Evolutionary conservation across 1,140 invertebrate species (phyloP).

Genomic region (Stenopsyche tienmushanensis): DNA sequence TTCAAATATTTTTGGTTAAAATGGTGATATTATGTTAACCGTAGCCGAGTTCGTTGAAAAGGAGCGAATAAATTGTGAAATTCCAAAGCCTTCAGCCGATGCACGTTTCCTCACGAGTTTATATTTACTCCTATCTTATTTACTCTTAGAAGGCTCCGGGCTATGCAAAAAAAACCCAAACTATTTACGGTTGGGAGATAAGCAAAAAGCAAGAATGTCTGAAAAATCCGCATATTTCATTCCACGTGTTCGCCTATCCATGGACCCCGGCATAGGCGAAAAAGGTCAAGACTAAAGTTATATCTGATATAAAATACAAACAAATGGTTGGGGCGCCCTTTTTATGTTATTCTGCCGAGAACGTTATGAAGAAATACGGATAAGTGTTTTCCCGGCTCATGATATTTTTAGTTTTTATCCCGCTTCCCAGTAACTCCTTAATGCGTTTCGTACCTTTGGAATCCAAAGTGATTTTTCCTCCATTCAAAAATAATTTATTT

Average conservation of each 20-base stretch:
- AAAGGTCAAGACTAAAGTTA: constrained; percentile 15
- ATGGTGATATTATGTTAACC: too few relatives aligned
- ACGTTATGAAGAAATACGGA: constrained; percentile 25
- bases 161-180: constrained; percentile 25
- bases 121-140: constrained; percentile 28
- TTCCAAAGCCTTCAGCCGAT: neutral
- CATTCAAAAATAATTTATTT: too few relatives aligned
- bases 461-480: too few relatives aligned
- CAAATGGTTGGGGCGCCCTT: constrained; percentile 19
- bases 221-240: constrained; percentile 27
- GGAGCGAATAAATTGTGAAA: constrained; percentile 7
- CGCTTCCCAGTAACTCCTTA: too few relatives aligned
- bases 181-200: constrained; percentile 28
- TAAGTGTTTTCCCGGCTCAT: constrained; percentile 20
- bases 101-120: constrained; percentile 17
- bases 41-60: too few relatives aligned
- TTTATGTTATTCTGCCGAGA: constrained; percentile 15
- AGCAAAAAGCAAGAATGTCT: constrained; percentile 10
- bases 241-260: constrained; percentile 6
- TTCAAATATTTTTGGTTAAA: too few relatives aligned
- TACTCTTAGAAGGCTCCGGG: constrained; percentile 9
- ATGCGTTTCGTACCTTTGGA: too few relatives aligned
- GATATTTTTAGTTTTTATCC: too few relatives aligned
- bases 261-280: too few relatives aligned
- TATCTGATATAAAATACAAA: constrained; percentile 26